A percentile compares a stretch with the other conserved stretches of the same genome.
phyloP scores from a whole-genome alignment of 2,888 invertebrate species.

The Tupiocoris notatus region DNA sequence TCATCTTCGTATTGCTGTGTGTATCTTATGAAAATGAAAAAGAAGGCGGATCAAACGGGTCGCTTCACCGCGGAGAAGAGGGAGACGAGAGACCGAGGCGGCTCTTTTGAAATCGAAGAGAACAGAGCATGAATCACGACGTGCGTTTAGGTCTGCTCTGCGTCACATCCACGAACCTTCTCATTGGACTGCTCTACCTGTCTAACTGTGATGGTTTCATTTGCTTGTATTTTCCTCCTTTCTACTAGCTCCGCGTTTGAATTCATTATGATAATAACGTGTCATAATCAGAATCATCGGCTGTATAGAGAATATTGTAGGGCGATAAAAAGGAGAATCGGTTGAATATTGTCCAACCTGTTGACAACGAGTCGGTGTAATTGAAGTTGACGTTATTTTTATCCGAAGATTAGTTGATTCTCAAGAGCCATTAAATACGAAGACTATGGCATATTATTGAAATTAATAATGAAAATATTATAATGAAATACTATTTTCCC shows the following conservation, averaged over 20 bases:
- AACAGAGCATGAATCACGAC: neutral
- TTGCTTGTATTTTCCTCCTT: neutral
- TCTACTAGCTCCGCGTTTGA: neutral
- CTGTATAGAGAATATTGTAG: too few relatives aligned
- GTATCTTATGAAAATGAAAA: neutral
- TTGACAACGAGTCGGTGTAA: too few relatives aligned
- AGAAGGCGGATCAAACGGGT: neutral
- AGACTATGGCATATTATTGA: too few relatives aligned
- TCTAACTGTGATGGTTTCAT: neutral
- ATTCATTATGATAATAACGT: neutral
- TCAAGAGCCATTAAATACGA: too few relatives aligned
- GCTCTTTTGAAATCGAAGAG: neutral
- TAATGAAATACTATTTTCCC: too few relatives aligned
- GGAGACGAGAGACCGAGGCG: neutral
- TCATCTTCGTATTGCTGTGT: neutral
- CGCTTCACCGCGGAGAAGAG: neutral
- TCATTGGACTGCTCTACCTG: neutral
- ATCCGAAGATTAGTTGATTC: too few relatives aligned
- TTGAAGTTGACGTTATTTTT: too few relatives aligned
- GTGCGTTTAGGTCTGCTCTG: neutral
- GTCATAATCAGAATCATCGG: neutral
- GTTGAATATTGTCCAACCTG: too few relatives aligned
- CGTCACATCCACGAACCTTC: neutral
- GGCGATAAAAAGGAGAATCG: too few relatives aligned
- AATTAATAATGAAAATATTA: too few relatives aligned